Base-by-base conservation (phyloP, 2,113 vertebrate species). In the Mola mola region DNA sequence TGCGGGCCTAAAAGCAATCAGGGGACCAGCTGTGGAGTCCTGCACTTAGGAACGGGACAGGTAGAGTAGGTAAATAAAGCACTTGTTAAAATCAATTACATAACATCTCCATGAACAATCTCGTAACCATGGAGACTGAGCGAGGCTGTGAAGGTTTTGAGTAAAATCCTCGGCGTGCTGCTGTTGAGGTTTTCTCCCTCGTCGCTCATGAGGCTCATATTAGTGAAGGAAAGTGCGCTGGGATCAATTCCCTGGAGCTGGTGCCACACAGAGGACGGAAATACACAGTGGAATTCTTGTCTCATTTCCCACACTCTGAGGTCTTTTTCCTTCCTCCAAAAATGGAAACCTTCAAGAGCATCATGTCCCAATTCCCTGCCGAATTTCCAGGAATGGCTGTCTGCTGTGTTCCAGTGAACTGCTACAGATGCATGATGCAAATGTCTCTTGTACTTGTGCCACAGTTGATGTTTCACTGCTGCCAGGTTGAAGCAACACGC, bases 61-160 rank as follows among this genome's bases (percentile, higher is more conserved):
- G 56, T 42, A 24, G 12, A 31, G 26, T 17, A 33, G 40, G 36
- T 55, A 66, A 77, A 72, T 67, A 65, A 61, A 65, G 25, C 55
- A 41, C 68, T 57, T 0, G 28, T 59, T 66, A 48, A 49, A 72
- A 63, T 59, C 71, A 56, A 62, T 81, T 72, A 75, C 38, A 67
- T 76, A 79, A 79, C 50, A 49, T 9, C 31, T 48, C 40, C 60
- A 50, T 56, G 51, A 19, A 31, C 55, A 41, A 71, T 58, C 71
- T 26, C 20, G 82, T 84, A 82, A 69, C 85, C 81, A 87, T 83
- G 75, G 81, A 34, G 75, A 89, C 66, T 34, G 40, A 1, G 40
- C 9, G 2, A 26, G 58, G 42, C 53, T 76, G 34, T 20, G 34
- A 58, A 19, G 29, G 36, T 64, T 65, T 41, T 5, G 22, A 38